These are phyloP conservation scores for Allophyes oxyacanthae DNA, from an alignment of 2,888 invertebrate species.

Conservation along the genomic window DNA sequence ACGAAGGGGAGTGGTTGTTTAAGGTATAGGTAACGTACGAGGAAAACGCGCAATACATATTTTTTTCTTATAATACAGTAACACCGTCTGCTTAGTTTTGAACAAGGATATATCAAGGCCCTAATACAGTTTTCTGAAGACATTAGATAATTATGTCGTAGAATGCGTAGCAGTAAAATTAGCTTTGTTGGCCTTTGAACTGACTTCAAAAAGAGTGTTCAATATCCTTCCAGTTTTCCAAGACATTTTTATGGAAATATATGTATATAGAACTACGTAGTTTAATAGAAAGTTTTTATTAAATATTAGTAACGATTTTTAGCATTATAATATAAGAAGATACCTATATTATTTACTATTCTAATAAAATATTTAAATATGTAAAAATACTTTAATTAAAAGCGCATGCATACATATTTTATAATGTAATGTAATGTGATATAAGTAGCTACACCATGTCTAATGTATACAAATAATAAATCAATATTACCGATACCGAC, in stretches of 20 bases:
- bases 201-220: no score
- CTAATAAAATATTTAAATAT: background rate
- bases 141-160: constrained; percentile 3
- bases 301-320: no score
- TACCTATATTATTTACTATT: no score
- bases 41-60: constrained; percentile 29
- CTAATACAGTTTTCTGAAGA: background rate
- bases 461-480: constrained; percentile 8
- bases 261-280: no score
- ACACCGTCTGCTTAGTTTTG: background rate
- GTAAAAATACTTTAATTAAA: background rate
- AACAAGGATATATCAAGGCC: constrained; percentile 24
- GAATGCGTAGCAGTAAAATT: background rate
- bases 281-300: no score
- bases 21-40: constrained; percentile 24
- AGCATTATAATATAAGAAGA: no score
- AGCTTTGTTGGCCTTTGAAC: no score
- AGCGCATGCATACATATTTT: background rate
- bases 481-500: constrained; percentile 4
- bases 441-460: background rate
- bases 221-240: no score
- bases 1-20: constrained; percentile 9
- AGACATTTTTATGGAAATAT: no score
- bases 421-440: constrained; percentile 16
- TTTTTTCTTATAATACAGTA: constrained; percentile 8